Base-by-base conservation (phyloP, 35 echinoderm and acorn worm species). In the Eucidaris tribuloides region DNA sequence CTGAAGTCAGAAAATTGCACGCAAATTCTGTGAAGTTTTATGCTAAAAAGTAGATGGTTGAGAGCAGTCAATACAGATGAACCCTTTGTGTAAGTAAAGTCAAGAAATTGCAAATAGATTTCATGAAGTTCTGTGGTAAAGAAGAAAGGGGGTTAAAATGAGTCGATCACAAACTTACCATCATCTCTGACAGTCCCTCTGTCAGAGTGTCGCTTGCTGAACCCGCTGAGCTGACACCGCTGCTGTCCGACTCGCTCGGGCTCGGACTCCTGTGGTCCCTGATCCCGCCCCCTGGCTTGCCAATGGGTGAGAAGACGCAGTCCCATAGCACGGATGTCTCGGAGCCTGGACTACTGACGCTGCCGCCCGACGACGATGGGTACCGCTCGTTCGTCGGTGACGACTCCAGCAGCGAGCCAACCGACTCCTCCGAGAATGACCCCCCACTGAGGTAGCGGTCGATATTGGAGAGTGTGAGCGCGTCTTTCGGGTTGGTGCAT, bases 231-330 rank as follows among this genome's bases (percentile, higher is more conserved):
- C 96, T 88, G n/a, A 99, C 74, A 9, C 96, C 96, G 55, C 96
- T 99, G 41, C 91, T 89, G 22, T 99, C 96, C 1, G 96, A 99
- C 24, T 93, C 82, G 74, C 77, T 93, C n/a, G 96, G 96, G 70
- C 96, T 99, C 7, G 79, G 62, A 22, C 90, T 83, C 46, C 89
- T 83, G 19, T 71, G 63, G 39, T 57, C 24, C 37, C 23, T 24
- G 7, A 72, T 72, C 39, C 54, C 57, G 23, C 36, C 84, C 50
- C 56, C 56, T 3, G 77, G 7, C 45, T 50, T 30, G 7, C 90
- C 71, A 27, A 83, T 90, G 0, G 94, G 94, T 19, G 94, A 92
- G 45, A 97, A 97, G 25, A 88, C 89, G 25, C 81, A 82, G 22
- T 86, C 89, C 94, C 94, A 97, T 20, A 97, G 60, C 36, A 85